Percentiles rank a stretch among this genome's conserved stretches.
These are phyloP conservation scores for Creontiades dilutus DNA, from an alignment of 2,888 invertebrate species.

Conservation along the genomic window DNA sequence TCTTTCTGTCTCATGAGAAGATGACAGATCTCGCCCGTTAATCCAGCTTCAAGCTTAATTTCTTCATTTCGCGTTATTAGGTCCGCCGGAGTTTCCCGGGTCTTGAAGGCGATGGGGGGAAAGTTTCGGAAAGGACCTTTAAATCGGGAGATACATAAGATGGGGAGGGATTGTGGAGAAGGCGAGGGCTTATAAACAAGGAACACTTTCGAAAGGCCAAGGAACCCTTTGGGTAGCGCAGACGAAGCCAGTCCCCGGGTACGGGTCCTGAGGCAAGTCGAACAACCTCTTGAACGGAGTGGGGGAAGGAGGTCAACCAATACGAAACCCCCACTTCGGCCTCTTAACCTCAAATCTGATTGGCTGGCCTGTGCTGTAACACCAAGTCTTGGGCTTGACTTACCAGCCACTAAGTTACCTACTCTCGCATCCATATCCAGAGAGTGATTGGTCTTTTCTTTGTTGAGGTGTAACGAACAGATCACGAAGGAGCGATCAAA, in stretches of 20 bases:
- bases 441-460: not conserved
- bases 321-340: conserved; percentile 48
- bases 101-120: not conserved
- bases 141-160: not conserved
- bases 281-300: not conserved
- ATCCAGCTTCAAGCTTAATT: not conserved
- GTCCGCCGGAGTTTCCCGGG: not conserved
- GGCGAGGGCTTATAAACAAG: conserved; percentile 45
- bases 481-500: too few relatives aligned
- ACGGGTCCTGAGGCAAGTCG: conserved; percentile 16
- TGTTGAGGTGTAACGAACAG: not conserved
- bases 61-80: conserved; percentile 16
- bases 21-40: not conserved
- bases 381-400: not conserved
- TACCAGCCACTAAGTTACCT: not conserved
- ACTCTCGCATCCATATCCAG: not conserved
- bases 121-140: not conserved
- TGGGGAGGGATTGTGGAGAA: not conserved
- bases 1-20: conserved; percentile 7
- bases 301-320: conserved; percentile 66
- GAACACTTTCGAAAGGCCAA: conserved; percentile 59
- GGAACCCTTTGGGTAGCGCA: conserved; percentile 1
- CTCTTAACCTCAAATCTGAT: conserved; percentile 65
- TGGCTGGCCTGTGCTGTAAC: conserved; percentile 66
- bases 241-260: conserved; percentile 26